A percentile compares a stretch with the other conserved stretches of the same genome.
These are phyloP conservation scores for Mimas tiliae DNA, from an alignment of 2,888 invertebrate genomes.

Conservation along the genomic window DNA sequence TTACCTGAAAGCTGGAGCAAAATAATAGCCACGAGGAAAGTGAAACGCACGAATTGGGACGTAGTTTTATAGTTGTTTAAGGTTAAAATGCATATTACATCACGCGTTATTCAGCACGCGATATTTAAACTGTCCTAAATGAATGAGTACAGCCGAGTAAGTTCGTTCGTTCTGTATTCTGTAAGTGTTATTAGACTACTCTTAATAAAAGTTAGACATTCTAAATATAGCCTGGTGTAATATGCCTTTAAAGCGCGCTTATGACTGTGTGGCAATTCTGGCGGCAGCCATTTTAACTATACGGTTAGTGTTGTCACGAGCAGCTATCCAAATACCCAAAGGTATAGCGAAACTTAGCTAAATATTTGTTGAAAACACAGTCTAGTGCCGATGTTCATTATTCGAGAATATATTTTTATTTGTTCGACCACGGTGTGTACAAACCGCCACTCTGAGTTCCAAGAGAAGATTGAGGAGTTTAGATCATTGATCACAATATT, in stretches of 20 bases:
- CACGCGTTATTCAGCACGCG: too few relatives aligned
- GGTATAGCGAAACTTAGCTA: slow-evolving; percentile 18
- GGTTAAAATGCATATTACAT: neutral
- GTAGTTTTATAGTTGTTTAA: slow-evolving; percentile 1
- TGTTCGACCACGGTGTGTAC: neutral
- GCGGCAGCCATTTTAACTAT: slow-evolving; percentile 15
- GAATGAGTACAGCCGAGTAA: too few relatives aligned
- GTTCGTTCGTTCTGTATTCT: too few relatives aligned
- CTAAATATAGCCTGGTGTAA: too few relatives aligned
- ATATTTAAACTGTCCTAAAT: too few relatives aligned
- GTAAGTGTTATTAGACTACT: too few relatives aligned
- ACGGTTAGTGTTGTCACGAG: slow-evolving; percentile 23
- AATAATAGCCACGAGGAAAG: neutral
- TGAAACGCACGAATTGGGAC: neutral
- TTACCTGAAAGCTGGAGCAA: neutral
- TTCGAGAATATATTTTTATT: neutral
- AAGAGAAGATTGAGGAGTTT: neutral
- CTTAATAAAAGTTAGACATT: too few relatives aligned
- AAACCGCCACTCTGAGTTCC: neutral
- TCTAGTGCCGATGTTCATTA: neutral
- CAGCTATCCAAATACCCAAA: slow-evolving; percentile 7
- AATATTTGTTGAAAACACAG: slow-evolving; percentile 7
- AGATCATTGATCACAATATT: too few relatives aligned
- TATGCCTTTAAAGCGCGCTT: neutral
- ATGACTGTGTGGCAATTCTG: slow-evolving; percentile 12